A percentile compares a stretch with the other conserved stretches of the same genome.
These are phyloP conservation scores for Poeciliopsis turneri DNA, from an alignment of 2,797 vertebrate genomes.

Conservation along the genomic window DNA sequence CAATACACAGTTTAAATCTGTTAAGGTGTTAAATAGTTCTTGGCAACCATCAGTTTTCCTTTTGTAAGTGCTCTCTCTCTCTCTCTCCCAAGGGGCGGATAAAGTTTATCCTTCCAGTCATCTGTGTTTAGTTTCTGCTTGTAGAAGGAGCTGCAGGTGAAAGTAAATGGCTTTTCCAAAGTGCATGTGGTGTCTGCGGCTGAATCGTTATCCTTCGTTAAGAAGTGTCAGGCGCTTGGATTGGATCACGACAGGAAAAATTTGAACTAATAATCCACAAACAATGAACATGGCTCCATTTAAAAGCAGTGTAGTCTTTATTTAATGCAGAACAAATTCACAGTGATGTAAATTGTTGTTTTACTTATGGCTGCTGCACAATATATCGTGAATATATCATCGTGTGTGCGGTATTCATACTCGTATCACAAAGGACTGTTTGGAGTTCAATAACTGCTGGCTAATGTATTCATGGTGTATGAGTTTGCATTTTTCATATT, in stretches of 20 bases:
- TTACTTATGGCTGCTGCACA: neutral
- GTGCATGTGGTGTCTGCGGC: neutral
- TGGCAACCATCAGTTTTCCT: neutral
- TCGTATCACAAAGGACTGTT: neutral
- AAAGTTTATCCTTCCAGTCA: neutral
- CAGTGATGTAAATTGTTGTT: neutral
- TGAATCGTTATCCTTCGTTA: neutral
- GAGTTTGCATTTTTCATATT: neutral
- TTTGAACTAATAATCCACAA: neutral
- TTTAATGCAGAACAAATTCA: neutral
- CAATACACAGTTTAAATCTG: slow-evolving; percentile 1
- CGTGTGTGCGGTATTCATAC: neutral
- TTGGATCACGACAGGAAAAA: neutral
- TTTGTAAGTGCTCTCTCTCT: neutral
- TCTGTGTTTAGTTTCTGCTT: neutral
- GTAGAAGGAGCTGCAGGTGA: neutral
- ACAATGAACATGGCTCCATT: neutral
- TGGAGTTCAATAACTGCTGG: neutral
- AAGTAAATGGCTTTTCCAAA: neutral
- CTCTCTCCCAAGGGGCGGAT: neutral
- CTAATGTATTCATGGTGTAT: neutral
- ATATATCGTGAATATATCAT: too few species aligned
- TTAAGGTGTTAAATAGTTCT: neutral
- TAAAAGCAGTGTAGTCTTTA: neutral
- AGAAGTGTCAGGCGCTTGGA: neutral